Evolutionary conservation across 2,113 vertebrate species (phyloP).

Genomic region (Tringa solitaria): DNA sequence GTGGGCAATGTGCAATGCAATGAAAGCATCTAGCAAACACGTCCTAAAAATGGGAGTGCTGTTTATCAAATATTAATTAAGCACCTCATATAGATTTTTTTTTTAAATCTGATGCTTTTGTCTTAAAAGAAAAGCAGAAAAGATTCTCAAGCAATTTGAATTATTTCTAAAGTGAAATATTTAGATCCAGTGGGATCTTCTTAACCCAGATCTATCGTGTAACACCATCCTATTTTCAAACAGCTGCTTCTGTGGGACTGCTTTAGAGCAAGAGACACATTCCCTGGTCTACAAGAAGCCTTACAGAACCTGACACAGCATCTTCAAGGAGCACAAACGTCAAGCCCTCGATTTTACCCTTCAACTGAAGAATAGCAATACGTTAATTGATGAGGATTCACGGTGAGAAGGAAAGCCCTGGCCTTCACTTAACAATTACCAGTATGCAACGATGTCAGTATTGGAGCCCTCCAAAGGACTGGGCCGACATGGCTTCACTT

Average conservation of each 20-base stretch:
- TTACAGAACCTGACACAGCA: background rate
- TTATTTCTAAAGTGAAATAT: conserved; percentile 22
- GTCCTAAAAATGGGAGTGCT: rapidly evolving
- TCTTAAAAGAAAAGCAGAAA: background rate
- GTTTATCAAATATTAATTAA: background rate
- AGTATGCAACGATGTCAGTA: background rate
- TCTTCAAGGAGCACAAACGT: background rate
- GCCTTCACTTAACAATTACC: background rate
- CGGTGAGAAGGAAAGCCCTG: background rate
- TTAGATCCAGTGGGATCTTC: conserved; percentile 47
- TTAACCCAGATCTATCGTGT: conserved; percentile 51
- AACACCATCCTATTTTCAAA: conserved; percentile 51
- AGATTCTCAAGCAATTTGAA: background rate
- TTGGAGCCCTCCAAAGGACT: background rate
- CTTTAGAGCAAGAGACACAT: background rate
- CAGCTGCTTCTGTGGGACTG: conserved; percentile 19
- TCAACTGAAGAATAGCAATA: background rate
- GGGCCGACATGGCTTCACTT: background rate
- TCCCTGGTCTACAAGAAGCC: background rate
- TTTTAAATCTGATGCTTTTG: background rate
- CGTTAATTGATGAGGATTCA: rapidly evolving
- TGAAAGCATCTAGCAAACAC: background rate
- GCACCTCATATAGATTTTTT: background rate
- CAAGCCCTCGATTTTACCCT: background rate
- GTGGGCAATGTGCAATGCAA: background rate